phyloP scores from a whole-genome alignment of 2,888 invertebrate genomes.

The Agriopis aurantiaria region DNA sequence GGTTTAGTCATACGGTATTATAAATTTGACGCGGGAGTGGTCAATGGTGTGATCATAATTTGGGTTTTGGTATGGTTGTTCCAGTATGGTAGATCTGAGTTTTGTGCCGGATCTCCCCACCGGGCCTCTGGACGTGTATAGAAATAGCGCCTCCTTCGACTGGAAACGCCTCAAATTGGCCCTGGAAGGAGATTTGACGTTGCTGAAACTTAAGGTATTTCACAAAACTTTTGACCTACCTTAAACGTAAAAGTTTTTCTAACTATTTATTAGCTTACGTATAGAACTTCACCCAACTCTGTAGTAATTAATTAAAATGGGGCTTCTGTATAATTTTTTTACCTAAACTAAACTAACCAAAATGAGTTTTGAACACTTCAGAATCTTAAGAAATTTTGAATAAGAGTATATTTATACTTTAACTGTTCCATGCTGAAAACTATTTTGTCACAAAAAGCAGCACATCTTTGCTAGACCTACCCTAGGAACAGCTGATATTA shows the following conservation, averaged over 20 bases:
- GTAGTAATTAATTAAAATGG: not conserved
- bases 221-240: not conserved
- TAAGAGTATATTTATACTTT: too few species aligned
- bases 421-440: too few species aligned
- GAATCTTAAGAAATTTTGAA: too few species aligned
- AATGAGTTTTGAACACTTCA: too few species aligned
- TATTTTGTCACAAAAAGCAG: too few species aligned
- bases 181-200: slow-evolving; percentile 91
- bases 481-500: too few species aligned
- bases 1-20: slow-evolving; percentile 64
- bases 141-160: slow-evolving; percentile 93
- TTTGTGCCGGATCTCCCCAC: slow-evolving; percentile 89
- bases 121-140: slow-evolving; percentile 92
- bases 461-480: too few species aligned
- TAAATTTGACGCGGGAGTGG: slow-evolving; percentile 53
- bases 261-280: not conserved
- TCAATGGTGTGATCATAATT: slow-evolving; percentile 39
- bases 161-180: slow-evolving; percentile 94
- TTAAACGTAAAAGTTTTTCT: not conserved
- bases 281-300: not conserved
- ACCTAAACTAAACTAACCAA: too few species aligned
- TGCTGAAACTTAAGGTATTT: slow-evolving; percentile 91
- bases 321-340: too few species aligned
- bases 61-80: slow-evolving; percentile 59
- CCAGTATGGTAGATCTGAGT: slow-evolving; percentile 83